Evolutionary conservation across 2,888 invertebrate genomes (phyloP), one percentile per base, ranked within the genome.

Genomic region (Tiliacea citrago): DNA sequence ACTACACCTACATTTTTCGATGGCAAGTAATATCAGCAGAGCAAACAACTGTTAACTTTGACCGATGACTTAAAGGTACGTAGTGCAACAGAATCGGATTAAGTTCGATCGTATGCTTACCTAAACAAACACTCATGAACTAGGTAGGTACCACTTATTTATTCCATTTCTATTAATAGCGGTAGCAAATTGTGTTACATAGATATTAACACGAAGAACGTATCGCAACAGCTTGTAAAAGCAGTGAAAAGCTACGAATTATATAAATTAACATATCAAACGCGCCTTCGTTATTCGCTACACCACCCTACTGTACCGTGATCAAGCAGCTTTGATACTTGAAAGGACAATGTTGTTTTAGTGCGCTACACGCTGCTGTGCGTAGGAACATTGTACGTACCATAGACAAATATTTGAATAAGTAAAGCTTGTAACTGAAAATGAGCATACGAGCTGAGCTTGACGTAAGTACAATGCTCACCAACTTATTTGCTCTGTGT

Each of bases 251-350:
- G 91, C 93, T 92, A 90, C 87, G 90, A 94, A 94, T 95, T 94
- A 95, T 92, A 77, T 76, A 90, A 93, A 95, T 95, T 95, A 94
- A 93, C 95, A 95, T 95, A 95, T 95, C 95, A 95, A 95, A 95
- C 94, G 93, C 89, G 89, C 88, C 89, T 93, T 92, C 93, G 92
- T 93, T 93, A 93, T 89, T 91, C 92, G 92, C 90, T 89, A 91
- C 91, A 89, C 91, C 91, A 90, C 91, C 92, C 91, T 84, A 89
- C 82, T 88, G 68, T 90, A 90, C 84, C 29, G 63, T 81, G 86
- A 70, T 63, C 53, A 73, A 66, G 68, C 16, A 47, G n/a, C 82
- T 84, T 90, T 91, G 90, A 84, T 90, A 89, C 89, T 91, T 88
- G 75, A 67, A 68, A 71, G 58, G 51, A 66, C 47, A 42, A 29